Evolutionary conservation across 2,888 invertebrate genomes (phyloP), one percentile per base, ranked within the genome.

Genomic region (Macrophya alboannulata): DNA sequence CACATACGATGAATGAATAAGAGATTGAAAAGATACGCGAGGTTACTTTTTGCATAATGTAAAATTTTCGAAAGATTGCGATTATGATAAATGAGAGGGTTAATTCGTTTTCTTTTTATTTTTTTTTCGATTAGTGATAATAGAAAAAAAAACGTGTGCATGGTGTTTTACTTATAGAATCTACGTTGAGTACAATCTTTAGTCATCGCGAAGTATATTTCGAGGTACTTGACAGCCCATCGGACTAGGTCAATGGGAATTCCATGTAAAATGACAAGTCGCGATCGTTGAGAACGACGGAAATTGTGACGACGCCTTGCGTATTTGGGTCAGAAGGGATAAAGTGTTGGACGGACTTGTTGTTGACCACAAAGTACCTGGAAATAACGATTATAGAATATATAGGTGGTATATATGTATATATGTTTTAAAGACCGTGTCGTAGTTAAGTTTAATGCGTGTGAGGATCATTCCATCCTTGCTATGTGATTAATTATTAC

Each of bases 291-390:
- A 43, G 62, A 51, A 45, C 9, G 25, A 17, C 37, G 62, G 40
- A 81, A 40, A 51, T 21, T 81, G 45, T 37, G 71, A 45, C 68
- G 68, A 31, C 31, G 31, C 31, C 21, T 17, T 12, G 68, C 21
- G 48, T 31, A 83, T 83, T 83, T 83, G 83, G 83, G 83, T 83
- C 83, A 48, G 25, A 48, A 25, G 17, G 62, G 12, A 81, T 40
- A 21, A 59, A 21, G 55, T 48, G 25, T 59, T 31, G 51, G 31
- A 77, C 25, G 31, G 31, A 31, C 31, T 31, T 31, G 31, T 62
- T 77, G 10, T 55, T 25, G 21, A 81, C 62, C 81, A 43, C 77
- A 59, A 43, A 48, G 25, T 81, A 21, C 5, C 21, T 25, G 25
- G 43, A 25, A 81, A 43, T 43, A 81, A 81, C 37, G 62, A 62